Conservation (phyloP, 2,113 vertebrate species). For the Pelvicachromis taeniatus region DNA sequence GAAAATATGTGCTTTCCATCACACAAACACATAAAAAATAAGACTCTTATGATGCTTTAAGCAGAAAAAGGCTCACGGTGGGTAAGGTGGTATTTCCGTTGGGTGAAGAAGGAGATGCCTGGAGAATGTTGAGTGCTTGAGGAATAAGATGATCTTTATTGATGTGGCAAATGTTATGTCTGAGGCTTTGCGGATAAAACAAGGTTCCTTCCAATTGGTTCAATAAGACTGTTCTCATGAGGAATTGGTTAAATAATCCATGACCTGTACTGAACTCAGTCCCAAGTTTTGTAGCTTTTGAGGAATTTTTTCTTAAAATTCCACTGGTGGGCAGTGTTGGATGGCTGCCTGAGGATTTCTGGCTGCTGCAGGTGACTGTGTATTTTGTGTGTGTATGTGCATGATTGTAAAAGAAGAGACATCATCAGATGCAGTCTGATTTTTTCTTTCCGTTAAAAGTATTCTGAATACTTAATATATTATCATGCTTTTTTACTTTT, state of each 20-base stretch:
- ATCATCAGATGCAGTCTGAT: background rate
- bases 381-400: background rate
- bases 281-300: background rate
- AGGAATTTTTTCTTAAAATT: background rate
- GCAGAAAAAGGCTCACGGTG: conserved; percentile 22
- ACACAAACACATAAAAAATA: conserved; percentile 43
- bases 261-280: conserved; percentile 4
- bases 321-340: conserved; percentile 54
- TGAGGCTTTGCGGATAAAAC: conserved; percentile 40
- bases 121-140: conserved; percentile 27
- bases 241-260: conserved; percentile 18
- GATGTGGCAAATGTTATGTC: conserved; percentile 37
- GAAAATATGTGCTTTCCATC: conserved; percentile 60
- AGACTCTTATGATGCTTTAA: conserved; percentile 42
- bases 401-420: background rate
- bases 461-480: no score
- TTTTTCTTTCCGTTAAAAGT: background rate
- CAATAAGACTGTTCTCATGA: conserved; percentile 15
- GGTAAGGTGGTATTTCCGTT: conserved; percentile 54
- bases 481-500: no score
- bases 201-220: conserved; percentile 6
- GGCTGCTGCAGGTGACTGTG: background rate
- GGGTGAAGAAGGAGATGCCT: conserved; percentile 28
- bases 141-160: conserved; percentile 21
- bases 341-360: background rate